phyloP scores from a whole-genome alignment of 2,113 vertebrate species.

The Ahaetulla prasina region DNA sequence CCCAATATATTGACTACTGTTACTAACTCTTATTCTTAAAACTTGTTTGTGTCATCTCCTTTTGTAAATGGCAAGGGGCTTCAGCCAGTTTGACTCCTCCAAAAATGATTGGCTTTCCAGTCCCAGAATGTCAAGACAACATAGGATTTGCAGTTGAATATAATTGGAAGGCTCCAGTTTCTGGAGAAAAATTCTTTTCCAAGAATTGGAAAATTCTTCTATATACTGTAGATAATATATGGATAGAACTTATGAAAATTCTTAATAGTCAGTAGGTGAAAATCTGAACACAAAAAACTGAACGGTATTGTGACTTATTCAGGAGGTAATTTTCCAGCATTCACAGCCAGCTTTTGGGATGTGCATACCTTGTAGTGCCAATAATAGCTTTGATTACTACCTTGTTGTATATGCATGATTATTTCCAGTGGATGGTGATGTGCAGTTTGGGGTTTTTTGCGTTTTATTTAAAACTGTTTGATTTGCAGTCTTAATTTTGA shows the following conservation, averaged over 20 bases:
- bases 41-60: neutral
- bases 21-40: neutral
- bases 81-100: neutral
- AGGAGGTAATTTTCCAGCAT: neutral
- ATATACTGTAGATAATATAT: neutral
- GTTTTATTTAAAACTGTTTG: slow-evolving; percentile 29
- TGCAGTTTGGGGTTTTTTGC: neutral
- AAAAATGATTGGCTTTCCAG: neutral
- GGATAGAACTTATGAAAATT: neutral
- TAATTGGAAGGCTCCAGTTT: neutral
- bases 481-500: slow-evolving; percentile 34
- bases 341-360: neutral
- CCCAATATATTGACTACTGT: too few relatives aligned
- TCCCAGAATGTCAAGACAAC: neutral
- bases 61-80: neutral
- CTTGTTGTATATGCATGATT: slow-evolving; percentile 30
- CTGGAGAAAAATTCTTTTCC: neutral
- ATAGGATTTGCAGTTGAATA: neutral
- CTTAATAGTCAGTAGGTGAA: neutral
- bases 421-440: slow-evolving; percentile 20
- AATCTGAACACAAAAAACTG: neutral
- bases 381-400: slow-evolving; percentile 18
- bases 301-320: neutral
- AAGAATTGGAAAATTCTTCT: neutral
- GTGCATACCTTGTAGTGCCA: neutral